Evolutionary conservation across 2,113 vertebrate genomes (phyloP).

Genomic region (Macrotis lagotis): DNA sequence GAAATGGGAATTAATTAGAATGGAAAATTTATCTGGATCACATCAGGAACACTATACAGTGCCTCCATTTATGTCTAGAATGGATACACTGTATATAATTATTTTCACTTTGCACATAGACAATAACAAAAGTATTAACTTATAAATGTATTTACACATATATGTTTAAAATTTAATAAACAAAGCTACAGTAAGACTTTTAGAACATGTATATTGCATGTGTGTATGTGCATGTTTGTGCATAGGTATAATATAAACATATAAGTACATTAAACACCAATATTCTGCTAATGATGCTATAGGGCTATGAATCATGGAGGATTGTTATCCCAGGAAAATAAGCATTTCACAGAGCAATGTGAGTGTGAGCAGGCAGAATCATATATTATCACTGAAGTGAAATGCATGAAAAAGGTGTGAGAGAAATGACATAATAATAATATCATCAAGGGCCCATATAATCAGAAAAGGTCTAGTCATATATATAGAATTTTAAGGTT

Average conservation of each 20-base stretch:
- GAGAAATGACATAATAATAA: neutral
- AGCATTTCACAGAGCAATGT: neutral
- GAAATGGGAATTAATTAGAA: neutral
- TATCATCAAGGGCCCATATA: neutral
- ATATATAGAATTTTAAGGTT: neutral
- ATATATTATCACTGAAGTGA: neutral
- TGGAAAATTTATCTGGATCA: neutral
- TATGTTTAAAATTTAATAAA: slow-evolving; percentile 18
- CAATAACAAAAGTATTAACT: neutral
- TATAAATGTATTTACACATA: neutral
- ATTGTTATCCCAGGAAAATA: neutral
- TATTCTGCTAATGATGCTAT: neutral
- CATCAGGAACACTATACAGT: neutral
- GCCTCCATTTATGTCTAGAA: neutral
- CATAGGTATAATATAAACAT: neutral
- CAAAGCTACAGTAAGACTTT: neutral
- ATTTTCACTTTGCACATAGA: neutral
- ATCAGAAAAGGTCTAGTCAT: neutral
- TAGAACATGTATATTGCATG: neutral
- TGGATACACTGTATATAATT: neutral
- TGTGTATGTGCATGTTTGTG: neutral
- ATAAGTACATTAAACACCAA: neutral
- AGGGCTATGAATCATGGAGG: neutral
- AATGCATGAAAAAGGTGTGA: neutral
- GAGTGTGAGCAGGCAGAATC: neutral